These are phyloP conservation scores for Pseudomyrmex pallidus DNA, from an alignment of 1,140 invertebrate species.

Conservation along the genomic window DNA sequence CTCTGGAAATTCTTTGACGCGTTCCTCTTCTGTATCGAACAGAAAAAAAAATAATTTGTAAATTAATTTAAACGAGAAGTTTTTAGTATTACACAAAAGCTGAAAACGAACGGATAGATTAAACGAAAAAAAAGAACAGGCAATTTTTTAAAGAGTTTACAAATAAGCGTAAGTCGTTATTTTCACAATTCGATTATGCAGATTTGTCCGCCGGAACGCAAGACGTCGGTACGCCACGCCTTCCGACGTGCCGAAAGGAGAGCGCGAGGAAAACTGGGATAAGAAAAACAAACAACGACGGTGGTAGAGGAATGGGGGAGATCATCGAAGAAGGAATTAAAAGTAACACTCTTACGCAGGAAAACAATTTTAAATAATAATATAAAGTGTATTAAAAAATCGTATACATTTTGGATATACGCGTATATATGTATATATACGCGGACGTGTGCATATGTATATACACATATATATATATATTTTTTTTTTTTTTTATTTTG, in stretches of 20 bases:
- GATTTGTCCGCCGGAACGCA: not conserved
- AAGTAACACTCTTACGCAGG: slow-evolving; percentile 64
- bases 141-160: not conserved
- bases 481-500: slow-evolving; percentile 23
- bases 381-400: slow-evolving; percentile 84
- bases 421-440: slow-evolving; percentile 66
- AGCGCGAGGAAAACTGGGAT: slow-evolving; percentile 2
- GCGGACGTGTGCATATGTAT: slow-evolving; percentile 33
- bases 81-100: too few species aligned
- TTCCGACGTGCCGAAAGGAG: not conserved
- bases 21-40: not conserved
- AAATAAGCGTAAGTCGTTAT: slow-evolving; percentile 10
- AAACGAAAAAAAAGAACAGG: not conserved
- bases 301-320: not conserved
- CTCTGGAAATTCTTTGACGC: not conserved
- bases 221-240: slow-evolving; percentile 2
- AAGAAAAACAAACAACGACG: slow-evolving; percentile 16
- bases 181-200: not conserved
- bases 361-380: slow-evolving; percentile 81
- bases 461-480: slow-evolving; percentile 43
- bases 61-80: not conserved
- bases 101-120: not conserved
- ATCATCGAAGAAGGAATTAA: not conserved
- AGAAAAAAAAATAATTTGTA: not conserved
- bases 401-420: slow-evolving; percentile 85